A percentile compares a stretch with the other conserved stretches of the same genome.
These are phyloP conservation scores for Bradypus variegatus DNA, from an alignment of 2,797 vertebrate genomes.

Conservation along the genomic window DNA sequence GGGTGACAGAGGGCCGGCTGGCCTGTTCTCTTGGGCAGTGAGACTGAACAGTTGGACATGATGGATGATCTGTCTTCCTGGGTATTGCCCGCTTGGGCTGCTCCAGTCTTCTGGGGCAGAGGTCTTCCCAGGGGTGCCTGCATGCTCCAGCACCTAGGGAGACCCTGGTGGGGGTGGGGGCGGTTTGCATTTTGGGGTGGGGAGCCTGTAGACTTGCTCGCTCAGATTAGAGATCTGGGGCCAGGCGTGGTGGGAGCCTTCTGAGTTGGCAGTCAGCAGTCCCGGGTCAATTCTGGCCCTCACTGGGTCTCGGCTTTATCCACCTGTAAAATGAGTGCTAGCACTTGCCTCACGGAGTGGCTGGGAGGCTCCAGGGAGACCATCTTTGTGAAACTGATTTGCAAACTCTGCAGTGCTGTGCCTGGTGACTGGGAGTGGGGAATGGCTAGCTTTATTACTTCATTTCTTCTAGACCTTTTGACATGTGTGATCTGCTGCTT, in stretches of 20 bases:
- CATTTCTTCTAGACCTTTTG: neutral
- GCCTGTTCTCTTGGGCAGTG: neutral
- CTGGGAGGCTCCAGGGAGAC: neutral
- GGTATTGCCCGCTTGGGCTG: neutral
- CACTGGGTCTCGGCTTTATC: neutral
- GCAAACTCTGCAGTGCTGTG: neutral
- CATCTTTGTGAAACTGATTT: neutral
- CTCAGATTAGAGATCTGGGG: neutral
- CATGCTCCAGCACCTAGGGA: neutral
- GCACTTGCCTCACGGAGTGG: neutral
- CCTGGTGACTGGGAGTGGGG: neutral
- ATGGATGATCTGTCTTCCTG: neutral
- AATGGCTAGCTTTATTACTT: no score
- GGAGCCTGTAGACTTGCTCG: no score
- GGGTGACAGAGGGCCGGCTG: neutral
- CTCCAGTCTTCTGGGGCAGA: neutral
- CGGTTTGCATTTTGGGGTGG: accelerated
- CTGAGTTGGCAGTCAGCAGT: neutral
- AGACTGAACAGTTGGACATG: neutral
- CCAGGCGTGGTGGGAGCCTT: neutral
- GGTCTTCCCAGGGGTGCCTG: neutral
- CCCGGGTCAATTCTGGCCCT: neutral
- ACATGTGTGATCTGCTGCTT: no score
- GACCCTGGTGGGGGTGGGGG: no score
- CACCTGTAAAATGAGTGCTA: neutral